Percentiles rank a stretch among this genome's conserved stretches.
Evolutionary conservation across 2,113 vertebrate species (phyloP).

Genomic region (Daphoenositta chrysoptera): DNA sequence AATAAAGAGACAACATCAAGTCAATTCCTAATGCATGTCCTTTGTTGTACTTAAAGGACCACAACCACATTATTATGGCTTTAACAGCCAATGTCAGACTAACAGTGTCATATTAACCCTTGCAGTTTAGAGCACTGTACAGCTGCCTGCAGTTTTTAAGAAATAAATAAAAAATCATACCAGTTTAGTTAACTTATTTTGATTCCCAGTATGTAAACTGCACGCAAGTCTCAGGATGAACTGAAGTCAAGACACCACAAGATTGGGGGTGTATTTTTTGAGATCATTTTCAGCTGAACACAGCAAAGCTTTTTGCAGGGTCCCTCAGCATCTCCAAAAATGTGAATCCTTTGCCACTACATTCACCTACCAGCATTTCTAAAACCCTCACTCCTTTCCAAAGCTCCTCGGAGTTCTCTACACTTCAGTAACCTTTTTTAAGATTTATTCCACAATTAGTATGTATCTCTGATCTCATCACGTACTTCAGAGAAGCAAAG

Average conservation of each 20-base stretch:
- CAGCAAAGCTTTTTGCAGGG: background rate
- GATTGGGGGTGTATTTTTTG: background rate
- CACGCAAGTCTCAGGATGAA: background rate
- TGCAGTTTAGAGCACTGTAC: background rate
- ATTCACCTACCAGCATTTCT: background rate
- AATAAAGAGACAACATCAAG: background rate
- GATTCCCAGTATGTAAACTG: background rate
- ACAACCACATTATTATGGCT: background rate
- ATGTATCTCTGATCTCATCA: conserved; percentile 6
- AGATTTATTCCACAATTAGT: background rate
- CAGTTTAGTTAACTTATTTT: background rate
- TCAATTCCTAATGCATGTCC: background rate
- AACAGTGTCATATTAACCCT: background rate
- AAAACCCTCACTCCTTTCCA: background rate
- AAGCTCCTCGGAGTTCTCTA: background rate
- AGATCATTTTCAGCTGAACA: background rate
- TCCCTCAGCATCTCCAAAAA: background rate
- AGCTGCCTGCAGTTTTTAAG: background rate
- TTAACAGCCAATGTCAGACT: background rate
- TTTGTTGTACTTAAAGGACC: background rate
- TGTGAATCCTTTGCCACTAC: background rate
- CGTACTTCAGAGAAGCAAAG: background rate
- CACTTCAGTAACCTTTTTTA: background rate
- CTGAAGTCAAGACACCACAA: background rate
- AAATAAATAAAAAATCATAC: background rate